Percentiles rank a stretch among this genome's conserved stretches.
phyloP scores from a whole-genome alignment of 2,113 vertebrate genomes.

The Lepus europaeus region DNA sequence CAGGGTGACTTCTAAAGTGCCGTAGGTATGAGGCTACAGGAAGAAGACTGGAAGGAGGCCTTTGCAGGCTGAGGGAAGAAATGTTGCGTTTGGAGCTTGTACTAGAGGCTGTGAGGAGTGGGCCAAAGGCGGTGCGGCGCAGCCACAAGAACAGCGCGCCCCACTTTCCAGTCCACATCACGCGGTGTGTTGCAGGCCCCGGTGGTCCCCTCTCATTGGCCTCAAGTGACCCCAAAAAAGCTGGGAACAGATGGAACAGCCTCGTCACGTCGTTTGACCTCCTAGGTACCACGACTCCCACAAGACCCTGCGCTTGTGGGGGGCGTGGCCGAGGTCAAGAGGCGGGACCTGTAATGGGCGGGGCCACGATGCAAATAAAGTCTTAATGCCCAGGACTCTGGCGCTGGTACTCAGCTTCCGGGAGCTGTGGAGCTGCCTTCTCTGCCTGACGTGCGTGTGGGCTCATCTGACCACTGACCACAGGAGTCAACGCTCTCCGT shows the following conservation, averaged over 20 bases:
- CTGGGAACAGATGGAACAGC: neutral
- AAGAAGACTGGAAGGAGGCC: neutral
- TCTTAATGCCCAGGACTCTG: neutral
- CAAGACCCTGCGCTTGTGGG: fast-evolving
- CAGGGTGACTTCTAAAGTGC: neutral
- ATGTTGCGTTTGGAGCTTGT: fast-evolving
- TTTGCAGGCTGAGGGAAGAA: no score
- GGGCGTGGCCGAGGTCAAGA: neutral
- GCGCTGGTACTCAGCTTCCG: no score
- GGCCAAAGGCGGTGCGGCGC: no score
- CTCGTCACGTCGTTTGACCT: fast-evolving
- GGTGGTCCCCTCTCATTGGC: conserved; percentile 75
- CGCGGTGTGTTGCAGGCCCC: conserved; percentile 74
- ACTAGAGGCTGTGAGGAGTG: no score
- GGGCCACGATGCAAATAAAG: neutral
- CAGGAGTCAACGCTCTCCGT: neutral
- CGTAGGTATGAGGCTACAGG: neutral
- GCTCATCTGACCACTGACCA: no score
- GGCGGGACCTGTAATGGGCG: no score
- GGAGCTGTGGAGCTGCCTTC: neutral
- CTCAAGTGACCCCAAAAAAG: fast-evolving
- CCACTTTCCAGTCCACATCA: fast-evolving
- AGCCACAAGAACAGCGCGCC: neutral
- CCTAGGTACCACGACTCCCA: neutral
- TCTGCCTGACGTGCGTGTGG: no score